Conservation (phyloP, 2,113 vertebrate genomes). For the Isichthys henryi region DNA sequence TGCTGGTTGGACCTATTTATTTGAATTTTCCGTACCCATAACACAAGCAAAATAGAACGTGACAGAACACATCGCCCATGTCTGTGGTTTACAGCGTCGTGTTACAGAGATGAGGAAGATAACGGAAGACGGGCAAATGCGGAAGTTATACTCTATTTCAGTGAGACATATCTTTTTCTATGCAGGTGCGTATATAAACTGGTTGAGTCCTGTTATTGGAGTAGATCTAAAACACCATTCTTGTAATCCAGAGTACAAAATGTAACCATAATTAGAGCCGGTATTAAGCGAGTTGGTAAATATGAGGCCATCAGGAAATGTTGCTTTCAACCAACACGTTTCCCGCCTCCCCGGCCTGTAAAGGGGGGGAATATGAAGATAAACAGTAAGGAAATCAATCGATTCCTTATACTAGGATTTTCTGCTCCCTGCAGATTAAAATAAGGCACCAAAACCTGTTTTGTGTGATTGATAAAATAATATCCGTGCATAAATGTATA, state of each 20-base stretch:
- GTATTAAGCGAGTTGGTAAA: neutral
- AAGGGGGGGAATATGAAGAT: neutral
- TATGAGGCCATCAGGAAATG: neutral
- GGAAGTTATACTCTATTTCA: neutral
- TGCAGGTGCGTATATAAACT: neutral
- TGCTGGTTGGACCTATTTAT: neutral
- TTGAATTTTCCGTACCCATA: too few species aligned
- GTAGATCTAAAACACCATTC: neutral
- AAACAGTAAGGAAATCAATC: too few species aligned
- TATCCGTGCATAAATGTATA: neutral
- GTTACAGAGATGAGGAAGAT: neutral
- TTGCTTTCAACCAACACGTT: neutral
- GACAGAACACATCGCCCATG: neutral
- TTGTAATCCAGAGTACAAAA: neutral
- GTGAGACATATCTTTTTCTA: neutral
- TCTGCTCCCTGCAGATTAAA: neutral
- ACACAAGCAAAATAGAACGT: neutral
- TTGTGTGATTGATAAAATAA: neutral
- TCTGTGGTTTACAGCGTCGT: neutral
- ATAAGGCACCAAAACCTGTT: neutral
- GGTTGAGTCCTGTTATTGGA: neutral
- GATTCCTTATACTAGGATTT: neutral
- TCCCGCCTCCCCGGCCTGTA: neutral
- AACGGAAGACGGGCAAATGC: neutral
- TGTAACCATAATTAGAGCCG: too few species aligned